Evolutionary conservation across 2,797 vertebrate species (phyloP), one percentile per base, ranked within the genome.

Genomic region (Sylvia borin): DNA sequence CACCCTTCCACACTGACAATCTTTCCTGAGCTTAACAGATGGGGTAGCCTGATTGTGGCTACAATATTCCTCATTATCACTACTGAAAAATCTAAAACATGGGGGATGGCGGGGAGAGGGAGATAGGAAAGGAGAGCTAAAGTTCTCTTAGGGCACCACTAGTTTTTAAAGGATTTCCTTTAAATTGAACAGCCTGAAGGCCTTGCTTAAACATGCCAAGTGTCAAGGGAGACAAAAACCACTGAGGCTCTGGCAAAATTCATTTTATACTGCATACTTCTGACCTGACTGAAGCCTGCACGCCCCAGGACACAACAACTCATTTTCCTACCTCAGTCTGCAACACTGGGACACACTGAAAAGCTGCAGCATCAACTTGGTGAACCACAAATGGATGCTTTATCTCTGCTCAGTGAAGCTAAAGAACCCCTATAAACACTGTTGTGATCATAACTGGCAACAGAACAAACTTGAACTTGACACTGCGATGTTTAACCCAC

Each of bases 361-460:
- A 87, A 80, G 54, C 95, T 78, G 73, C 85, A 74, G 54, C 13
- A 2, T 47, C 79, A 88, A 75, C 54, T 62, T 43, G 65, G 78
- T 87, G 86, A 97, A 61, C 84, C n/a, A 4, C 89, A 72, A 84
- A 88, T 7, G 25, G 50, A 62, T 73, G 88, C 36, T 94, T 93
- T 93, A 85, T 90, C 77, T 50, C 68, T 26, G 73, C 0, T 31
- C 83, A 84, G 53, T 3, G 34, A 88, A 84, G 94, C 93, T 66
- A 11, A 79, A 75, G 65, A 74, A 12, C n/a, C 29, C 61, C 24
- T 90, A 74, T 48, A 85, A 85, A 92, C 78, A 61, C n/a, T 7
- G 34, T 0, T 7, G 34, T 0, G 6, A 50, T 87, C 72, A 7
- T 9, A 5, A 5, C 20, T 72, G 89, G 78, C 75, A 65, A 61